A percentile compares a stretch with the other conserved stretches of the same genome.
These are phyloP conservation scores for Lanius collurio DNA, from an alignment of 2,113 vertebrate genomes.

Conservation along the genomic window DNA sequence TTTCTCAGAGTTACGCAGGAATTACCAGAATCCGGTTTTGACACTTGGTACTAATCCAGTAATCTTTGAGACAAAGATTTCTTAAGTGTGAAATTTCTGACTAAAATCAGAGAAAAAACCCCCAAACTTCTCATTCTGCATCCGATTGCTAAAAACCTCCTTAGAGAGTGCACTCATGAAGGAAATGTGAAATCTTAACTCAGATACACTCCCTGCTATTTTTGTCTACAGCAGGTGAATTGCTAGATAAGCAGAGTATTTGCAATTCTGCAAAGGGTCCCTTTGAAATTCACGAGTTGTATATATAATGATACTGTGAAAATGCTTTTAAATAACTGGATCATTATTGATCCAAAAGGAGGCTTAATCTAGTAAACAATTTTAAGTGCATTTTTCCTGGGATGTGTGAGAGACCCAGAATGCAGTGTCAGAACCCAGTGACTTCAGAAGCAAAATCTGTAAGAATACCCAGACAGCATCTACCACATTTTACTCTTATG, in stretches of 20 bases:
- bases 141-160: neutral
- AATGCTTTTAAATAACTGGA: neutral
- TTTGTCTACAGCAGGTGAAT: neutral
- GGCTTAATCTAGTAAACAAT: neutral
- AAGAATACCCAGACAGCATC: neutral
- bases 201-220: neutral
- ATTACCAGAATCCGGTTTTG: neutral
- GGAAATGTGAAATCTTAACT: slow-evolving; percentile 1
- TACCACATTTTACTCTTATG: neutral
- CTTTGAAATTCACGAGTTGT: neutral
- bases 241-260: slow-evolving; percentile 2
- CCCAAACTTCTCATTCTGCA: neutral
- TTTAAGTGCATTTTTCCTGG: neutral
- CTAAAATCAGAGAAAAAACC: neutral
- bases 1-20: neutral
- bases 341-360: neutral
- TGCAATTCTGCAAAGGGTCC: neutral
- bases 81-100: neutral
- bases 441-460: neutral
- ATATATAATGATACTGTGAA: neutral
- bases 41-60: neutral
- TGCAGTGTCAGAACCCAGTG: neutral
- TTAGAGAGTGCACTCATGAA: neutral
- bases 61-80: neutral
- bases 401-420: neutral